These are phyloP conservation scores for Lasioglossum pauxillum DNA, from an alignment of 2,888 invertebrate genomes.

Conservation along the genomic window DNA sequence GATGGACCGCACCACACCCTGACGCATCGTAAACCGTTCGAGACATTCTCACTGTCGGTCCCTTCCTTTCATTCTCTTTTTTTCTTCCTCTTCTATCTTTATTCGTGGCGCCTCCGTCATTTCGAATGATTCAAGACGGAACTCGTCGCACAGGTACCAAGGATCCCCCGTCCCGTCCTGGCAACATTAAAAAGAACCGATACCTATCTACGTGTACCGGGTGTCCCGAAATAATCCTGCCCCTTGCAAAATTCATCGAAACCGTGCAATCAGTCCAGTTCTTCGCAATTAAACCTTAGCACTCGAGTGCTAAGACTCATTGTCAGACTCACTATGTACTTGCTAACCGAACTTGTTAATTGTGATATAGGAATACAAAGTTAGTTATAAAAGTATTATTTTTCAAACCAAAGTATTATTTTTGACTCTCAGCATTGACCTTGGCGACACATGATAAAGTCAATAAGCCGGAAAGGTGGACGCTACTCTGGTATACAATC, in stretches of 20 bases:
- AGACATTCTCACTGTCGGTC: constrained; percentile 53
- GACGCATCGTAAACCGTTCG: constrained; percentile 64
- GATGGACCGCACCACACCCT: constrained; percentile 60
- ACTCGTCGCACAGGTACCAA: constrained; percentile 56
- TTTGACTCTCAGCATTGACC: not conserved
- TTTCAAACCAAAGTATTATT: not conserved
- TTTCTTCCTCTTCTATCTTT: constrained; percentile 36
- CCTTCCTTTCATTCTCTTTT: constrained; percentile 53
- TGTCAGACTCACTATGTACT: no score
- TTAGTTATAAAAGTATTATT: no score
- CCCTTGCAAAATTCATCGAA: not conserved
- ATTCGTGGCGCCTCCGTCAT: constrained; percentile 58
- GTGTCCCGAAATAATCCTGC: not conserved
- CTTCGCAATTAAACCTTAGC: not conserved
- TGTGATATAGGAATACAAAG: no score
- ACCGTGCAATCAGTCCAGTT: not conserved
- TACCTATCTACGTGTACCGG: constrained; percentile 14
- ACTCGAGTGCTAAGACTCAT: no score
- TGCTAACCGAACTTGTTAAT: no score
- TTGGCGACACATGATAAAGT: not conserved
- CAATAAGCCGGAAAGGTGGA: not conserved
- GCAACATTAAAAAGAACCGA: constrained; percentile 36
- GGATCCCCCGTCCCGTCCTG: constrained; percentile 22
- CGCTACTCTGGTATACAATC: not conserved
- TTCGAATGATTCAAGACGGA: constrained; percentile 51